phyloP scores from a whole-genome alignment of 2,797 vertebrate species.

The Cirrhinus molitorella region DNA sequence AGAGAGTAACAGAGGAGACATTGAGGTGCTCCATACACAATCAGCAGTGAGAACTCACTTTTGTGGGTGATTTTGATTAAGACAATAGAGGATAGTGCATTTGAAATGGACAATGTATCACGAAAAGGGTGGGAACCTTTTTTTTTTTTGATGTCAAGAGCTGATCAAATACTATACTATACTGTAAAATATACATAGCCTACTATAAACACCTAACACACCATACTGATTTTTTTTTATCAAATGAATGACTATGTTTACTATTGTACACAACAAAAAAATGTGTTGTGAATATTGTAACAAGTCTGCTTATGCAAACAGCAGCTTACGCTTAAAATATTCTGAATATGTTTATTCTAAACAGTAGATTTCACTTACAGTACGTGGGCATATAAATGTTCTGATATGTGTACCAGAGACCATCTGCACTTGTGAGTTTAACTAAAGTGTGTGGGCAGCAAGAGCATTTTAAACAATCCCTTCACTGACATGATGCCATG shows the following conservation, averaged over 20 bases:
- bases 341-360: not conserved
- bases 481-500: not conserved
- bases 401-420: not conserved
- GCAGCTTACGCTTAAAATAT: not conserved
- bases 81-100: not conserved
- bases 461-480: constrained; percentile 20
- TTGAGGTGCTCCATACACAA: no score
- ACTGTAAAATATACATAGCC: not conserved
- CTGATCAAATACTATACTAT: not conserved
- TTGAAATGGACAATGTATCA: not conserved
- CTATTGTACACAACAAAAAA: not conserved
- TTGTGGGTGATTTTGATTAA: not conserved
- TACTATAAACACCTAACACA: not conserved
- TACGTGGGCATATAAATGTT: not conserved
- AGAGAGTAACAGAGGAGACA: no score
- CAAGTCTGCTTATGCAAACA: constrained; percentile 8
- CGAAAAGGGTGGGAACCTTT: no score
- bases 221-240: no score
- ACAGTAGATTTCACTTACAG: not conserved
- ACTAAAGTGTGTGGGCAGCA: constrained; percentile 4
- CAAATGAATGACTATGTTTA: not conserved
- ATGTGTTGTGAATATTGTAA: not conserved
- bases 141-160: no score
- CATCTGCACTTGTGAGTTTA: not conserved
- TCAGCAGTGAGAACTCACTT: not conserved